A percentile compares a stretch with the other conserved stretches of the same genome.
These are phyloP conservation scores for Tribolium madens DNA, from an alignment of 1,140 invertebrate species.

Conservation along the genomic window DNA sequence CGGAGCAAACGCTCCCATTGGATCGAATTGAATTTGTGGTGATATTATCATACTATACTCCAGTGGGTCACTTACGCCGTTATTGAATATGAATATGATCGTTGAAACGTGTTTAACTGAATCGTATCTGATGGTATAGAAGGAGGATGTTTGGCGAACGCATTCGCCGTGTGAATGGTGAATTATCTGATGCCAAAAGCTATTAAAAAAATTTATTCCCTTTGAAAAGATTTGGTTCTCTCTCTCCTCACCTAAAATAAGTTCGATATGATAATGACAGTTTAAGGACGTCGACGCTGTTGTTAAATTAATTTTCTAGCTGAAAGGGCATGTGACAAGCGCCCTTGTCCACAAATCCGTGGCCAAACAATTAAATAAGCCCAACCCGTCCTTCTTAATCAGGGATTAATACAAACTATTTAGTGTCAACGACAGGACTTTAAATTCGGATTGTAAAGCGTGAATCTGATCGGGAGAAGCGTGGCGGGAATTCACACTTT, in stretches of 20 bases:
- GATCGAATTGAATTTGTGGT: slow-evolving; percentile 7
- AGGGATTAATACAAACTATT: slow-evolving; percentile 45
- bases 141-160: slow-evolving; percentile 43
- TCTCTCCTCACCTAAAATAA: slow-evolving; percentile 13
- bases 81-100: slow-evolving; percentile 48
- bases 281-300: neutral
- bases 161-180: slow-evolving; percentile 41
- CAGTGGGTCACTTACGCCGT: slow-evolving; percentile 39
- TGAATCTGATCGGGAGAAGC: slow-evolving; percentile 30
- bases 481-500: slow-evolving; percentile 2
- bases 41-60: slow-evolving; percentile 36
- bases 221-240: neutral
- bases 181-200: slow-evolving; percentile 34
- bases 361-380: slow-evolving; percentile 11
- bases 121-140: slow-evolving; percentile 46
- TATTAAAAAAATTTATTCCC: slow-evolving; percentile 14
- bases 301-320: slow-evolving; percentile 33
- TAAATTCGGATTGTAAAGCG: slow-evolving; percentile 22
- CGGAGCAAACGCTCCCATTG: slow-evolving; percentile 25
- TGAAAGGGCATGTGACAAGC: slow-evolving; percentile 24
- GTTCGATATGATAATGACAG: slow-evolving; percentile 32
- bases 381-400: slow-evolving; percentile 19
- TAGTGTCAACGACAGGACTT: slow-evolving; percentile 41
- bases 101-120: slow-evolving; percentile 45
- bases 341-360: slow-evolving; percentile 10